These are phyloP conservation scores for Anguilla japonica DNA, from an alignment of 2,113 vertebrate genomes.

Conservation along the genomic window DNA sequence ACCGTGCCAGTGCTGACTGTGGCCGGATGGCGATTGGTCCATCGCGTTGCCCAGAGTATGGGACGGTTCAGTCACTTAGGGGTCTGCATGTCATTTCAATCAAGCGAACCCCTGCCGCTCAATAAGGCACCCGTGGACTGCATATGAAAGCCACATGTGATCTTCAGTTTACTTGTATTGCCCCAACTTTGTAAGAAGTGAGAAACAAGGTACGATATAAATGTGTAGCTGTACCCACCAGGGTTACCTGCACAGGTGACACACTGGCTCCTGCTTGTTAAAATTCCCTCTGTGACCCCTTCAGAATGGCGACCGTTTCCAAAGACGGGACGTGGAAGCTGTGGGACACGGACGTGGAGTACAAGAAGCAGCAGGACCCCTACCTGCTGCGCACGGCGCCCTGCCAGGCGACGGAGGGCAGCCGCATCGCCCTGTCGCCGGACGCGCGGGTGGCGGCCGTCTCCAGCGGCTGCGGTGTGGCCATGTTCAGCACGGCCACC, in stretches of 20 bases:
- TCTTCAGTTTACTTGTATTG: too few relatives aligned
- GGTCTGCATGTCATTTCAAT: background rate
- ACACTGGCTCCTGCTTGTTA: background rate
- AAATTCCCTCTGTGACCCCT: background rate
- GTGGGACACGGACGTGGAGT: conserved; percentile 93
- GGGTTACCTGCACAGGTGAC: background rate
- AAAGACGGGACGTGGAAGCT: conserved; percentile 95
- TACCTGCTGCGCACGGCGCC: conserved; percentile 81
- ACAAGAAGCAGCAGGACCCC: conserved; percentile 94
- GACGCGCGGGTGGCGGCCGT: conserved; percentile 80
- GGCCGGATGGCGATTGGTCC: too few relatives aligned
- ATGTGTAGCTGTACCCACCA: too few relatives aligned
- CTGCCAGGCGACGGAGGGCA: conserved; percentile 66
- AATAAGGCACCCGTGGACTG: too few relatives aligned
- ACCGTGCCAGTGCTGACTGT: too few relatives aligned
- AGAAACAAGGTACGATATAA: too few relatives aligned
- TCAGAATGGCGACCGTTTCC: conserved; percentile 90
- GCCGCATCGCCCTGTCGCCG: conserved; percentile 80
- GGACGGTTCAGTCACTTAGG: too few relatives aligned
- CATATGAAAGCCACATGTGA: background rate
- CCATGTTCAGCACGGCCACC: conserved; percentile 70
- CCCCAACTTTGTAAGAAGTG: too few relatives aligned
- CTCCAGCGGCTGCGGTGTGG: conserved; percentile 69
- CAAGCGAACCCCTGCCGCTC: background rate
- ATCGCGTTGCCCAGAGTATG: too few relatives aligned